Evolutionary conservation across 2,888 invertebrate species (phyloP).

Genomic region (Cataglyphis altisquamis): DNA sequence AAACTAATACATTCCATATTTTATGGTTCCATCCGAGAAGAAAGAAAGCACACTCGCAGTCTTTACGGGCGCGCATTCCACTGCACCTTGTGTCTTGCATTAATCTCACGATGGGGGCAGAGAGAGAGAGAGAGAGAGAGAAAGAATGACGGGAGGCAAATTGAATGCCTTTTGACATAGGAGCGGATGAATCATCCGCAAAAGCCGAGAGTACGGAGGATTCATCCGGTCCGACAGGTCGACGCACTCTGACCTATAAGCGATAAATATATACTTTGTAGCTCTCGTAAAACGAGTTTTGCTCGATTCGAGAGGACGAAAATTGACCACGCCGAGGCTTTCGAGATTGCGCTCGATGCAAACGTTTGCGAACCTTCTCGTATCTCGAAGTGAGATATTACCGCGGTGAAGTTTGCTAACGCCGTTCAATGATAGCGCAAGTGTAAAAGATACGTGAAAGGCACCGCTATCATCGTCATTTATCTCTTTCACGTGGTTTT

Average conservation of each 20-base stretch:
- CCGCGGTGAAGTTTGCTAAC: neutral
- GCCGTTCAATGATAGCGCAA: constrained; percentile 17
- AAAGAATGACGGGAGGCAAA: constrained; percentile 47
- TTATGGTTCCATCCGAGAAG: constrained; percentile 73
- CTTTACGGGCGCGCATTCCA: constrained; percentile 62
- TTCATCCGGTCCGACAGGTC: constrained; percentile 56
- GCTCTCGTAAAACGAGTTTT: constrained; percentile 50
- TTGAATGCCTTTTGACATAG: constrained; percentile 55
- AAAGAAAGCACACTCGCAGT: constrained; percentile 31
- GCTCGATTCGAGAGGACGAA: constrained; percentile 53
- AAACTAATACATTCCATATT: constrained; percentile 84
- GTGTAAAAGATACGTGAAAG: constrained; percentile 14
- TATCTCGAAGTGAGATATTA: constrained; percentile 33
- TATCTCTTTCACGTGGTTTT: neutral
- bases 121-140: neutral
- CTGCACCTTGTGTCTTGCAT: constrained; percentile 66
- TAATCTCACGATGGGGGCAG: constrained; percentile 47
- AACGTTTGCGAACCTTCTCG: neutral
- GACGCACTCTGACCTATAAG: constrained; percentile 54
- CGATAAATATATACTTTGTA: constrained; percentile 51
- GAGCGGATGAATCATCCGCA: constrained; percentile 63
- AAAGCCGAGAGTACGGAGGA: constrained; percentile 39
- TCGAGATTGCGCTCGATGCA: constrained; percentile 24
- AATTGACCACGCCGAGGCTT: constrained; percentile 41
- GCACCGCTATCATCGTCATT: constrained; percentile 11